A percentile compares a stretch with the other conserved stretches of the same genome.
Conservation (phyloP, 1,140 invertebrate genomes). For the Drosophila tristis region DNA sequence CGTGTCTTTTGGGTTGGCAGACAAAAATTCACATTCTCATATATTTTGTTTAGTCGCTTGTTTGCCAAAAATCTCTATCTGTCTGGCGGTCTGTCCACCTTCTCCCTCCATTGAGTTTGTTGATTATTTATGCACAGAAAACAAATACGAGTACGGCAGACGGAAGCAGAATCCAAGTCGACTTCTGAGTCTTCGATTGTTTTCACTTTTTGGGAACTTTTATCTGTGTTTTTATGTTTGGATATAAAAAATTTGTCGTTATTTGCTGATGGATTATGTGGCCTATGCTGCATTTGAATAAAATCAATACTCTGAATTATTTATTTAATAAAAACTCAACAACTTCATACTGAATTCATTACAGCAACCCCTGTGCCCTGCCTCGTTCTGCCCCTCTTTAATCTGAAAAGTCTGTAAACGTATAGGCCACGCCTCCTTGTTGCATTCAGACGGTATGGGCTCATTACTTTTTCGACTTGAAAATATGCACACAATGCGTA, state of each 20-base stretch:
- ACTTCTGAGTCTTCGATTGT: slow-evolving; percentile 52
- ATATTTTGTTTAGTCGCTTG: slow-evolving; percentile 51
- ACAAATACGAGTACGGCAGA: slow-evolving; percentile 51
- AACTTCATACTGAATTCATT: slow-evolving; percentile 3
- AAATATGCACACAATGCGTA: slow-evolving; percentile 76
- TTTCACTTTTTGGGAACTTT: slow-evolving; percentile 41
- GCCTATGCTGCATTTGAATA: slow-evolving; percentile 22
- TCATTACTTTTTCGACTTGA: slow-evolving; percentile 55
- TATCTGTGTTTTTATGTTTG: slow-evolving; percentile 5
- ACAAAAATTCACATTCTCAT: slow-evolving; percentile 45
- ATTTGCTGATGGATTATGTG: slow-evolving; percentile 19
- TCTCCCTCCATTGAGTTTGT: slow-evolving; percentile 4
- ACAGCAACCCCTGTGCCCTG: not conserved
- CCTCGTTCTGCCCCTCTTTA: not conserved
- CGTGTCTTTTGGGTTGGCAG: slow-evolving; percentile 36
- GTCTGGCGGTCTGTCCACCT: slow-evolving; percentile 6
- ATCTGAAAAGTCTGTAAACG: not conserved
- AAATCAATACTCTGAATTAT: slow-evolving; percentile 21
- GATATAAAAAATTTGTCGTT: slow-evolving; percentile 20
- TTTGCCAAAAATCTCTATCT: slow-evolving; percentile 61
- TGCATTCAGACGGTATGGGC: slow-evolving; percentile 40
- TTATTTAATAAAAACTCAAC: slow-evolving; percentile 12
- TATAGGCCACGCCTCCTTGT: slow-evolving; percentile 33
- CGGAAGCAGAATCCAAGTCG: slow-evolving; percentile 1
- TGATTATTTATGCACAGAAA: slow-evolving; percentile 72